Evolutionary conservation across 2,113 vertebrate genomes (phyloP).

Genomic region (Oophaga pumilio): DNA sequence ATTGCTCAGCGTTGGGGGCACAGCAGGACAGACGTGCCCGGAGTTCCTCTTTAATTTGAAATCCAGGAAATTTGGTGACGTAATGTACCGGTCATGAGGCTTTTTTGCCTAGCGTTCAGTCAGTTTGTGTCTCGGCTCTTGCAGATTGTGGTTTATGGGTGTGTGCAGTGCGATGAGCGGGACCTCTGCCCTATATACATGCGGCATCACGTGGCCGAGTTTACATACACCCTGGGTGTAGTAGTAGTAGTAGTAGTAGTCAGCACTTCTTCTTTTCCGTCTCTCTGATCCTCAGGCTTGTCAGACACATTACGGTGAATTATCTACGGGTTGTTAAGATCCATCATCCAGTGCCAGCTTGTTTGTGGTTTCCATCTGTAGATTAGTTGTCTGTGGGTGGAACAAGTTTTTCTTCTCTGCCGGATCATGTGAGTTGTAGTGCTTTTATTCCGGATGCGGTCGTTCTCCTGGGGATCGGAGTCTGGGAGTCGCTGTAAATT

Average conservation of each 20-base stretch:
- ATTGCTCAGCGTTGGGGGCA: too few species aligned
- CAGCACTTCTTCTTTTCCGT: background rate
- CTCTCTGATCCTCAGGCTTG: background rate
- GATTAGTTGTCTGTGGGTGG: background rate
- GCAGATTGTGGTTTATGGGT: constrained; percentile 5
- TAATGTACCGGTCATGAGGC: background rate
- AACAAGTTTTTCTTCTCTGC: constrained; percentile 7
- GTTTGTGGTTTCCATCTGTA: background rate
- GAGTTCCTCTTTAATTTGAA: background rate
- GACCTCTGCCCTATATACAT: constrained; percentile 13
- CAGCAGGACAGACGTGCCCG: too few species aligned
- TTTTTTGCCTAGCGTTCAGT: background rate
- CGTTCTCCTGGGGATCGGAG: too few species aligned
- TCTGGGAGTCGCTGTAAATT: too few species aligned
- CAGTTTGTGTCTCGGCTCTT: background rate
- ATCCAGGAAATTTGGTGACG: background rate
- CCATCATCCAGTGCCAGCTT: background rate
- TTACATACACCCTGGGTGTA: background rate
- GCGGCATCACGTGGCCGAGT: background rate
- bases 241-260: background rate
- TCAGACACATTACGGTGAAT: background rate
- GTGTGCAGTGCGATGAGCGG: background rate
- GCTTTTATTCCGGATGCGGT: background rate
- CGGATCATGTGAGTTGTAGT: background rate
- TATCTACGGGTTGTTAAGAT: background rate